Percentiles rank a stretch among this genome's conserved stretches.
These are phyloP conservation scores for Chaenodraco wilsoni DNA, from an alignment of 2,797 vertebrate species.

Conservation along the genomic window DNA sequence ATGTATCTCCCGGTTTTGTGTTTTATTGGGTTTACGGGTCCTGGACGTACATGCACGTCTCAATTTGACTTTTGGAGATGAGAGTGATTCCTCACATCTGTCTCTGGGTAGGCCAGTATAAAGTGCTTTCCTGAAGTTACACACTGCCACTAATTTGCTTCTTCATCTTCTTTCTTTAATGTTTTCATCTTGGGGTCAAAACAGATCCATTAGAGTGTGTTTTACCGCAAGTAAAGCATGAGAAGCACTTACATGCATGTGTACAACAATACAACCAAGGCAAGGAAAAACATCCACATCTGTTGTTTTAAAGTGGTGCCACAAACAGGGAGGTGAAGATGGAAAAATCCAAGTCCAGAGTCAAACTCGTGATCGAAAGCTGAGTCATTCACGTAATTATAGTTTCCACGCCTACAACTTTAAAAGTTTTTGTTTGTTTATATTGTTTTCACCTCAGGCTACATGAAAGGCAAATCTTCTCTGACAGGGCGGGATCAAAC, in stretches of 20 bases:
- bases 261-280: background rate
- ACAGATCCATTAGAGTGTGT: background rate
- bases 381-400: constrained; percentile 55
- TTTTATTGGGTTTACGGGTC: background rate
- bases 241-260: background rate
- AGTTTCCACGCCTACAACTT: constrained; percentile 37
- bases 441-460: constrained; percentile 17
- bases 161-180: background rate
- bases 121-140: background rate
- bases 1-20: too few species aligned
- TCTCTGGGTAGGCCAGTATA: background rate
- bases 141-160: background rate
- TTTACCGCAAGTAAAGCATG: background rate
- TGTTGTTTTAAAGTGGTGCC: background rate
- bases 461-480: constrained; percentile 8
- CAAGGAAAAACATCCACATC: background rate
- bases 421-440: constrained; percentile 25
- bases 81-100: background rate
- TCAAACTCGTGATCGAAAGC: constrained; percentile 8
- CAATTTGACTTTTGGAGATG: background rate
- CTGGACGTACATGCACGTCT: too few species aligned
- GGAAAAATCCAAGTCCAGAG: constrained; percentile 42
- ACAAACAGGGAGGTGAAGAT: constrained; percentile 21
- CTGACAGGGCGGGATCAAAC: constrained; percentile 1
- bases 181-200: background rate